Evolutionary conservation across 2,797 vertebrate genomes (phyloP).

Genomic region (Vespertilio murinus): DNA sequence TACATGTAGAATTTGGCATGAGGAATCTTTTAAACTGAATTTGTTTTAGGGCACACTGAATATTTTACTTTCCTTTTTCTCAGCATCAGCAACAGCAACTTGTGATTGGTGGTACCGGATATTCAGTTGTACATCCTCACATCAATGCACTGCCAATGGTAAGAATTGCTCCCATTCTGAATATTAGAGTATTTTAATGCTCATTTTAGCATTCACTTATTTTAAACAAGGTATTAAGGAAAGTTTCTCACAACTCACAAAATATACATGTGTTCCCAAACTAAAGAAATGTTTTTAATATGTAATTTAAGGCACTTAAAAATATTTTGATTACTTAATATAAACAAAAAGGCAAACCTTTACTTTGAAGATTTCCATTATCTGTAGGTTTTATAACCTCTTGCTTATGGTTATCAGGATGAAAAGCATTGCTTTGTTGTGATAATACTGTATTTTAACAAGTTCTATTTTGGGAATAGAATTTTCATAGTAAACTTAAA

Average conservation of each 20-base stretch:
- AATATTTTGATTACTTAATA: too few species aligned
- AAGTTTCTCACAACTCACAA: not conserved
- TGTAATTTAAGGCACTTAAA: not conserved
- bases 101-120: constrained; percentile 79
- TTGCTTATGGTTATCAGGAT: not conserved
- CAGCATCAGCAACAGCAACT: constrained; percentile 79
- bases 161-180: constrained; percentile 34
- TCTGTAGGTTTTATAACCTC: not conserved
- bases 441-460: constrained; percentile 9
- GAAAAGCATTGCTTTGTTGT: not conserved
- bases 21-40: constrained; percentile 34
- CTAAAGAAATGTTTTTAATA: not conserved
- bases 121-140: constrained; percentile 79
- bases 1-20: not conserved
- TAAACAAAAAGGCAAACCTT: not conserved
- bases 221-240: not conserved
- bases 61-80: constrained; percentile 71
- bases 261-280: not conserved
- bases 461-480: not conserved
- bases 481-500: not conserved
- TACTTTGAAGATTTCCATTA: not conserved
- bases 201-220: not conserved
- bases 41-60: constrained; percentile 64
- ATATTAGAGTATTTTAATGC: not conserved
- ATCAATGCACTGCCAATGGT: constrained; percentile 90